phyloP scores from a whole-genome alignment of 1,140 invertebrate species.

The Triops longicaudatus region DNA sequence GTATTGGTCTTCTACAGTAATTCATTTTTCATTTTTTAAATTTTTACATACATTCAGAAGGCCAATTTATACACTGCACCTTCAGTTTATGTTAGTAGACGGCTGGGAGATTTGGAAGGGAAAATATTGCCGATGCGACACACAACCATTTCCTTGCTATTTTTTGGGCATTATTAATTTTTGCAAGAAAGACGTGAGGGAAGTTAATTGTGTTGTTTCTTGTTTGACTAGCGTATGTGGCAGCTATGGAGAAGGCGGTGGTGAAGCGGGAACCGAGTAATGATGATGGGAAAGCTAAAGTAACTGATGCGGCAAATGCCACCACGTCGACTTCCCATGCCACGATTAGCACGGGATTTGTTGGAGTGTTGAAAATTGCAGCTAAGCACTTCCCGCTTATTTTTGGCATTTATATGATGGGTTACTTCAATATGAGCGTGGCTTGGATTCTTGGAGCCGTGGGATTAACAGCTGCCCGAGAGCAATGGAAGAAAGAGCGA shows the following conservation, averaged over 20 bases:
- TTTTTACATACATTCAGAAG: too few relatives aligned
- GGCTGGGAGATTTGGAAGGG: too few relatives aligned
- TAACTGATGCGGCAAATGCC: not conserved
- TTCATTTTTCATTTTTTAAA: too few relatives aligned
- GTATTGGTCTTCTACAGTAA: too few relatives aligned
- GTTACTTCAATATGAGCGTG: conserved; percentile 73
- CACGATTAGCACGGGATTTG: conserved; percentile 22
- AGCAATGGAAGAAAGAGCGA: conserved; percentile 65
- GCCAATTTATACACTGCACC: too few relatives aligned
- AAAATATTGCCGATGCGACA: too few relatives aligned
- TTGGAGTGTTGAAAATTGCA: conserved; percentile 24
- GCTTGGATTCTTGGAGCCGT: conserved; percentile 81
- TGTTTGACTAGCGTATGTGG: not conserved
- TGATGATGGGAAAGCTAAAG: not conserved
- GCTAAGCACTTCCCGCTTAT: conserved; percentile 27
- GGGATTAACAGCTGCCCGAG: conserved; percentile 64
- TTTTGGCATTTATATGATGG: conserved; percentile 37
- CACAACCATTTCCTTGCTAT: too few relatives aligned
- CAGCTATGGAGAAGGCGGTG: not conserved
- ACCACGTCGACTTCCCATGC: not conserved
- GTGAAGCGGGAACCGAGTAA: not conserved
- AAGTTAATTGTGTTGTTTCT: not conserved
- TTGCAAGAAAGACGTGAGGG: too few relatives aligned
- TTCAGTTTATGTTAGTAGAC: too few relatives aligned
- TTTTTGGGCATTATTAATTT: not conserved